Conservation (phyloP, 2,113 vertebrate genomes). For the Vombatus ursinus region DNA sequence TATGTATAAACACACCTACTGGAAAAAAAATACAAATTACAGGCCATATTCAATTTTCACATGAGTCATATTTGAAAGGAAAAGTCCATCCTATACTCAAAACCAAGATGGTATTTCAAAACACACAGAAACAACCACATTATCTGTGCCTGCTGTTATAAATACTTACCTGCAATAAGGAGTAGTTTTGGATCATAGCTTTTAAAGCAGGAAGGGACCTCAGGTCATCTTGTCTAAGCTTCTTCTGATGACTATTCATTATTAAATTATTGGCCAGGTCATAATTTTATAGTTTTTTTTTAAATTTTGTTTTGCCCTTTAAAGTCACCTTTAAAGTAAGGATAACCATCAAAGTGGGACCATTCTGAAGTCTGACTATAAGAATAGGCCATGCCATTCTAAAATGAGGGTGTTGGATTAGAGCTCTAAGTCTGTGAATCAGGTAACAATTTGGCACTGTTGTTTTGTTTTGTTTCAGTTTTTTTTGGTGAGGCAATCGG, state of each 20-base stretch:
- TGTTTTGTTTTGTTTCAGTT: no score
- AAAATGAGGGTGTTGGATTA: neutral
- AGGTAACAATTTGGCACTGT: neutral
- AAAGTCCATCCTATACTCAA: neutral
- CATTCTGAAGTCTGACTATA: neutral
- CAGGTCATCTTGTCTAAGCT: neutral
- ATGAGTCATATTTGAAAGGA: neutral
- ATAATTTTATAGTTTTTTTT: neutral
- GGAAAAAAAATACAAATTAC: neutral
- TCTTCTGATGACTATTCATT: neutral
- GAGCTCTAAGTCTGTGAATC: neutral
- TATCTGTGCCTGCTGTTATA: neutral
- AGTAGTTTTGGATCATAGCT: neutral
- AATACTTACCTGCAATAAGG: neutral
- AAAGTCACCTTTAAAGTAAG: neutral
- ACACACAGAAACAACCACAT: neutral
- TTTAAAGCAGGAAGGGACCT: neutral
- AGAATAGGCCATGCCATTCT: neutral
- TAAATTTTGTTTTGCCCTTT: neutral
- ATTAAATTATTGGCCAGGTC: neutral
- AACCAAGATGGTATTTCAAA: neutral
- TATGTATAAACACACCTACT: neutral
- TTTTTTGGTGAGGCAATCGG: no score
- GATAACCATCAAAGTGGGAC: neutral
- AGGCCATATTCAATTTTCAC: neutral